Conservation (phyloP, 2,113 vertebrate species). For the Platichthys flesus region DNA sequence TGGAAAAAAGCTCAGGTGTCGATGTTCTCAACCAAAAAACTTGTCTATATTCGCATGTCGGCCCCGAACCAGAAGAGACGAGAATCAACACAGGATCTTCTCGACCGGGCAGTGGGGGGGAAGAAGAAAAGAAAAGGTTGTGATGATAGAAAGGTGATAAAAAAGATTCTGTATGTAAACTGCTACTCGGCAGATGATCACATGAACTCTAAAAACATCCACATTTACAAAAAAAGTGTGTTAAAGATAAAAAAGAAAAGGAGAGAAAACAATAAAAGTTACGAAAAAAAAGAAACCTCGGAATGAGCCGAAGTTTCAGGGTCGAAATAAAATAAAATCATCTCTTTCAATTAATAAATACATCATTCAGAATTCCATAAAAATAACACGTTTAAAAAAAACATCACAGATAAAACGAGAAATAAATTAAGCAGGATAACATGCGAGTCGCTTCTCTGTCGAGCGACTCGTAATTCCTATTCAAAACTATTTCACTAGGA, state of each 20-base stretch:
- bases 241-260: conserved; percentile 35
- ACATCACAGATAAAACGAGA: conserved; percentile 59
- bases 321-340: conserved; percentile 79
- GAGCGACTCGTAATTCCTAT: conserved; percentile 67
- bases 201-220: conserved; percentile 67
- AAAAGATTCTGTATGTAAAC: conserved; percentile 54
- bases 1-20: conserved; percentile 51
- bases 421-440: conserved; percentile 81
- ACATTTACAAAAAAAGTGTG: conserved; percentile 72
- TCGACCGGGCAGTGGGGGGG: conserved; percentile 1
- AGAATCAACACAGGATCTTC: conserved; percentile 56
- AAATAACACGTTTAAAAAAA: conserved; percentile 64
- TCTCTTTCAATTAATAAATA: conserved; percentile 86
- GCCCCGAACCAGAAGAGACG: conserved; percentile 32
- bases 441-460: conserved; percentile 46
- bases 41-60: conserved; percentile 41
- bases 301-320: conserved; percentile 48
- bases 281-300: conserved; percentile 19
- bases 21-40: conserved; percentile 36
- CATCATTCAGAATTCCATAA: conserved; percentile 79
- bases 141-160: conserved; percentile 38
- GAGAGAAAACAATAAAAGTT: not conserved
- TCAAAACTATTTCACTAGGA: conserved; percentile 55
- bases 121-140: not conserved
- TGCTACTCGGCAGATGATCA: conserved; percentile 70